Conservation (phyloP, 2,797 vertebrate species). For the Caiman crocodilus region DNA sequence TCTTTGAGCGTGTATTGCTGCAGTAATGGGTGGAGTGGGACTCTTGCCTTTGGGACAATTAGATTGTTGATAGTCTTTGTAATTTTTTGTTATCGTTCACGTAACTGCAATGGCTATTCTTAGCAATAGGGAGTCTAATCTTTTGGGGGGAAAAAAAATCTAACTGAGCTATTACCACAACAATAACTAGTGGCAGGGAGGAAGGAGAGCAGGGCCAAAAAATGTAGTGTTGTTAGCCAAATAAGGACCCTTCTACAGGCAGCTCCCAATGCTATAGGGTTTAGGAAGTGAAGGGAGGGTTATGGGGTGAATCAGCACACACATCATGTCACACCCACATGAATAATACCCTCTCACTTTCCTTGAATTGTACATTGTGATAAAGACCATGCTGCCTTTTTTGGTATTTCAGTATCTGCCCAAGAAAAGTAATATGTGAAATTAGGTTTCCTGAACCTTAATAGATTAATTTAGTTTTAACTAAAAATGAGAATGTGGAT, state of each 20-base stretch:
- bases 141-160: neutral
- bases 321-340: conserved; percentile 72
- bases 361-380: conserved; percentile 73
- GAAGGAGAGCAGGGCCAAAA: conserved; percentile 61
- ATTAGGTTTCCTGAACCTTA: conserved; percentile 72
- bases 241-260: conserved; percentile 63
- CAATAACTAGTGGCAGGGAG: conserved; percentile 65
- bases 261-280: neutral
- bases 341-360: conserved; percentile 76
- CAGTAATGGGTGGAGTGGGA: neutral
- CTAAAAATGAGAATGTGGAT: conserved; percentile 48
- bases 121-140: conserved; percentile 36
- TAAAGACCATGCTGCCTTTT: conserved; percentile 69
- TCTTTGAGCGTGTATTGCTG: conserved; percentile 31
- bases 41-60: conserved; percentile 20
- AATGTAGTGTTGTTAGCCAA: conserved; percentile 65
- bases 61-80: conserved; percentile 20
- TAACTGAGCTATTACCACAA: conserved; percentile 51
- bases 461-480: conserved; percentile 64
- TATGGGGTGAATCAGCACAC: conserved; percentile 72
- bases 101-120: conserved; percentile 57
- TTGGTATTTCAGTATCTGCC: conserved; percentile 47
- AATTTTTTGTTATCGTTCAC: conserved; percentile 39
- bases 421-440: conserved; percentile 49
- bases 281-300: conserved; percentile 71